These are phyloP conservation scores for Drosophila lacicola DNA, from an alignment of 2,888 invertebrate genomes.

Conservation along the genomic window DNA sequence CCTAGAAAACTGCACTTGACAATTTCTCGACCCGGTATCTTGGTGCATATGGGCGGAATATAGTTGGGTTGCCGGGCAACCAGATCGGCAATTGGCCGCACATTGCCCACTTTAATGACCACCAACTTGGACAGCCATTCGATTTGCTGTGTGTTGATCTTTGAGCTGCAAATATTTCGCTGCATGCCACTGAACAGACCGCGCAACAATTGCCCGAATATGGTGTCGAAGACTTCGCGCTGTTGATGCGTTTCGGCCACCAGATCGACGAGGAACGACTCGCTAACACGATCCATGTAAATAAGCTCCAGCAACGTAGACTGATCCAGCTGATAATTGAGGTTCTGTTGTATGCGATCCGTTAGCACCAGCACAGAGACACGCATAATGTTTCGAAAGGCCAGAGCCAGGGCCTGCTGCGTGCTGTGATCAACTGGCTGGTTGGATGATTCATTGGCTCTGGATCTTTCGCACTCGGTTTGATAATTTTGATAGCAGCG, in stretches of 20 bases:
- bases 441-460: neutral
- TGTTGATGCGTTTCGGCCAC: conserved; percentile 86
- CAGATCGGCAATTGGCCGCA: conserved; percentile 91
- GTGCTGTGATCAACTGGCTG: conserved; percentile 9
- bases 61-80: conserved; percentile 90
- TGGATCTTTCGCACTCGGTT: conserved; percentile 20
- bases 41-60: conserved; percentile 90
- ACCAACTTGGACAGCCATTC: conserved; percentile 92
- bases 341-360: conserved; percentile 81
- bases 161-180: conserved; percentile 82
- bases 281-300: conserved; percentile 87
- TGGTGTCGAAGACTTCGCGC: conserved; percentile 77
- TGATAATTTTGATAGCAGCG: conserved; percentile 81
- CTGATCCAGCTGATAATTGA: conserved; percentile 78
- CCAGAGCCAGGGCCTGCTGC: conserved; percentile 45
- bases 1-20: conserved; percentile 94
- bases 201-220: conserved; percentile 83
- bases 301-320: conserved; percentile 88
- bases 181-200: conserved; percentile 85
- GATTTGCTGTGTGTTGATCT: conserved; percentile 88
- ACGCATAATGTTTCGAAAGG: conserved; percentile 71
- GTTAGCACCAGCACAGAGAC: conserved; percentile 75
- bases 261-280: conserved; percentile 88
- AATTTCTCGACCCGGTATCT: conserved; percentile 93
- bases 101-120: conserved; percentile 90